Evolutionary conservation across 2,888 invertebrate species (phyloP).

Genomic region (Augochlorella aurata): DNA sequence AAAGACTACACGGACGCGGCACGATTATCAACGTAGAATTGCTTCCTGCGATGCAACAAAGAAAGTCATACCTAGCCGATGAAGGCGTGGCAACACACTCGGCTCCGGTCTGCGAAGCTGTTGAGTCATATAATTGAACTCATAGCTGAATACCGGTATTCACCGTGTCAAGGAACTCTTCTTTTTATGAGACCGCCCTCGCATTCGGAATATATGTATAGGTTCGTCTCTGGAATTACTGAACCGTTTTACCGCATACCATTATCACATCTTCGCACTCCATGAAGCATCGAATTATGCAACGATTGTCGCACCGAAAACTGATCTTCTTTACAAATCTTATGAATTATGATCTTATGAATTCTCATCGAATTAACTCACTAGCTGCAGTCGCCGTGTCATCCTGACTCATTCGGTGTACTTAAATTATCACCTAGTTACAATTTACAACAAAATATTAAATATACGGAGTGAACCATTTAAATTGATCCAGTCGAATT

Average conservation of each 20-base stretch:
- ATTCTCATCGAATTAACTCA: no score
- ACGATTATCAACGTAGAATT: slow-evolving; percentile 30
- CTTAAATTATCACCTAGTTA: no score
- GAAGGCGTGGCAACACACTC: slow-evolving; percentile 64
- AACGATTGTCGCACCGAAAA: background rate
- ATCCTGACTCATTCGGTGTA: no score
- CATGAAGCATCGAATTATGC: background rate
- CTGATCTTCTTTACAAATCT: background rate
- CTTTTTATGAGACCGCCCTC: background rate
- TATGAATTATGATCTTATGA: no score
- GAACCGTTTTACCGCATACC: slow-evolving; percentile 7
- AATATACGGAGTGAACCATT: no score
- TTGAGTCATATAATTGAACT: slow-evolving; percentile 51
- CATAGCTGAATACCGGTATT: slow-evolving; percentile 46
- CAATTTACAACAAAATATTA: no score
- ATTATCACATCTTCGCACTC: background rate
- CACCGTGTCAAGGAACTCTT: slow-evolving; percentile 30
- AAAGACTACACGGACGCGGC: background rate
- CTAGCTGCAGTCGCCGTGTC: no score
- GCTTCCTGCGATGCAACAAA: slow-evolving; percentile 66
- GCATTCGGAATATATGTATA: slow-evolving; percentile 16
- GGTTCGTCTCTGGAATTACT: slow-evolving; percentile 1
- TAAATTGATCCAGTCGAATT: no score
- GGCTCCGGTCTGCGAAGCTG: slow-evolving; percentile 26
- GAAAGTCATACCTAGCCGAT: slow-evolving; percentile 61